Evolutionary conservation across 2,888 invertebrate species (phyloP).

Genomic region (Apotomis betuletana): DNA sequence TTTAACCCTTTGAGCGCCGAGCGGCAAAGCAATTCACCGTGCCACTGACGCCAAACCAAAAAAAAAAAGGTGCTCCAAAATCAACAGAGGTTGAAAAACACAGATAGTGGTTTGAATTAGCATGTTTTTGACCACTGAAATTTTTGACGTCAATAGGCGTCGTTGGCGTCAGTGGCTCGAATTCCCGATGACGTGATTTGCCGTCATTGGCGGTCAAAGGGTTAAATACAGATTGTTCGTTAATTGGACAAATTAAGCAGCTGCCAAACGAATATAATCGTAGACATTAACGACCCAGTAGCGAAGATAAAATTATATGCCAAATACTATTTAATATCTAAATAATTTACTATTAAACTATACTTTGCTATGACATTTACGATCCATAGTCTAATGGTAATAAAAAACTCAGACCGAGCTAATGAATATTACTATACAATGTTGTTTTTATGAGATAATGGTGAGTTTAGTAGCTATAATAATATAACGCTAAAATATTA

Average conservation of each 20-base stretch:
- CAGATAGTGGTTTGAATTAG: too few relatives aligned
- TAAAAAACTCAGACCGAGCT: conserved; percentile 51
- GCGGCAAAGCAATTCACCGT: too few relatives aligned
- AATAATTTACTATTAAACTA: conserved; percentile 62
- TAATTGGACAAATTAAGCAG: conserved; percentile 30
- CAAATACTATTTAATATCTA: conserved; percentile 42
- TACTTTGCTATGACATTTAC: conserved; percentile 59
- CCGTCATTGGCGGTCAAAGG: too few relatives aligned
- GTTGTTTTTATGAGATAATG: conserved; percentile 51
- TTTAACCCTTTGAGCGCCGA: too few relatives aligned
- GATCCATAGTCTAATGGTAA: conserved; percentile 49
- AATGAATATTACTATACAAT: conserved; percentile 56
- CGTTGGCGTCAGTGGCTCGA: too few relatives aligned
- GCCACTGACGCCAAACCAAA: too few relatives aligned
- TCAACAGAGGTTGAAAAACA: too few relatives aligned
- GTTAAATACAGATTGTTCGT: neutral
- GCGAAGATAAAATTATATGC: conserved; percentile 41
- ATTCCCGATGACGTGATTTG: too few relatives aligned
- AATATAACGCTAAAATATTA: conserved; percentile 39
- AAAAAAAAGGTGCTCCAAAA: too few relatives aligned
- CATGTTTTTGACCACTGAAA: too few relatives aligned
- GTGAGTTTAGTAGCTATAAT: conserved; percentile 42
- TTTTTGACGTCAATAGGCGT: too few relatives aligned
- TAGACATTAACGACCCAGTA: conserved; percentile 32
- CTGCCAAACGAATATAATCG: conserved; percentile 19